phyloP scores from a whole-genome alignment of 2,888 invertebrate genomes.

The Lasius fuliginosus region DNA sequence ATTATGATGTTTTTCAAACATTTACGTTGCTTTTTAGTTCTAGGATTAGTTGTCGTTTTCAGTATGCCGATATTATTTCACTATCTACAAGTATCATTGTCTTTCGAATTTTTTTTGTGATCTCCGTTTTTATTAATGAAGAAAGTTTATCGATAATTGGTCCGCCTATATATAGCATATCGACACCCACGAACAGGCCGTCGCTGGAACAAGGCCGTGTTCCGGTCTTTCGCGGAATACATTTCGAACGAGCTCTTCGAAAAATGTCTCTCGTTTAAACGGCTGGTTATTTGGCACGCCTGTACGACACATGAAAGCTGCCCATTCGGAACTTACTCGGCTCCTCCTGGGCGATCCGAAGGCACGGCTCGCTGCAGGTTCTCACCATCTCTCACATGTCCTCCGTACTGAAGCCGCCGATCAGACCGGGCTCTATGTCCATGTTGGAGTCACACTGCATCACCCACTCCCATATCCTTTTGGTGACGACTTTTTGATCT shows the following conservation, averaged over 20 bases:
- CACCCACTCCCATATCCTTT: conserved; percentile 91
- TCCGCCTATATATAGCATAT: conserved; percentile 64
- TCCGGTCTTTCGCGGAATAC: not conserved
- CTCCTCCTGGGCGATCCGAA: conserved; percentile 65
- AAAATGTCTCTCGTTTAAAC: conserved; percentile 8
- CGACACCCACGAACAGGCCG: conserved; percentile 23
- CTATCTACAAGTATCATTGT: conserved; percentile 8
- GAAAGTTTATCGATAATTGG: conserved; percentile 67
- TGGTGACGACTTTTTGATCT: conserved; percentile 89
- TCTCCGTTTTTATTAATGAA: conserved; percentile 22
- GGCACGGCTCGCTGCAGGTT: conserved; percentile 81
- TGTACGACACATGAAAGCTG: conserved; percentile 50
- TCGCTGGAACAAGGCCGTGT: not conserved
- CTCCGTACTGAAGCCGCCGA: conserved; percentile 76
- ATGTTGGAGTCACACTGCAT: conserved; percentile 87
- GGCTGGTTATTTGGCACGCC: conserved; percentile 56
- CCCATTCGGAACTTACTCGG: conserved; percentile 75
- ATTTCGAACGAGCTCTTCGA: not conserved
- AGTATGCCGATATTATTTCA: conserved; percentile 10
- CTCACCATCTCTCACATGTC: conserved; percentile 81
- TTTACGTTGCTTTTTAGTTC: not conserved
- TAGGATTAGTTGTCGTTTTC: not conserved
- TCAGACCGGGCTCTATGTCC: conserved; percentile 76
- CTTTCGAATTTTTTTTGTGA: not conserved
- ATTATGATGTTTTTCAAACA: not conserved